Evolutionary conservation across 2,797 vertebrate species (phyloP).

Genomic region (Pseudochirops corinnae): DNA sequence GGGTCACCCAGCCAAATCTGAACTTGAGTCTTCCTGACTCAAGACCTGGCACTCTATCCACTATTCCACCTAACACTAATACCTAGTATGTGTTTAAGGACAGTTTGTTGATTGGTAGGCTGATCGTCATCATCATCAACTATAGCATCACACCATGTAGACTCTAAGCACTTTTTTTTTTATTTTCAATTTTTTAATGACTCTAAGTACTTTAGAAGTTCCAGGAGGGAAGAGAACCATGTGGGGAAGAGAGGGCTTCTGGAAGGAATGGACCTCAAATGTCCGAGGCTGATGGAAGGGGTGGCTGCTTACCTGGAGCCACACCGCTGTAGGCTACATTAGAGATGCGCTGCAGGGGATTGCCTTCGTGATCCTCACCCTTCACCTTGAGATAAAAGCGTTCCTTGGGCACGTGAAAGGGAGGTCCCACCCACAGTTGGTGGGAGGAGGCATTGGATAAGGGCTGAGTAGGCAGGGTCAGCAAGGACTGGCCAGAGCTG

Average conservation of each 20-base stretch:
- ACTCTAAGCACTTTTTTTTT: background rate
- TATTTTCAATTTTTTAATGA: background rate
- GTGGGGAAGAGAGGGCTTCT: background rate
- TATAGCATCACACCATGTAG: background rate
- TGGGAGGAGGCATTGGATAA: slow-evolving; percentile 86
- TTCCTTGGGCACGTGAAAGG: slow-evolving; percentile 89
- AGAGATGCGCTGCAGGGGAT: slow-evolving; percentile 93
- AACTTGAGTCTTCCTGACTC: background rate
- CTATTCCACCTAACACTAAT: background rate
- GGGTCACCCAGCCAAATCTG: background rate
- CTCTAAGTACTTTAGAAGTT: background rate
- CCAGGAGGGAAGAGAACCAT: background rate
- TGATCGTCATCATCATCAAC: background rate
- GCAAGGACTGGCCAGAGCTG: slow-evolving; percentile 89
- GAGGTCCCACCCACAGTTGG: slow-evolving; percentile 91
- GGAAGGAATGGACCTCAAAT: background rate
- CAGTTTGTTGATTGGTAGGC: background rate
- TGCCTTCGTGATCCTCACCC: slow-evolving; percentile 91
- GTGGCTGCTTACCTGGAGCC: slow-evolving; percentile 86
- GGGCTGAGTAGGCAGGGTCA: slow-evolving; percentile 84
- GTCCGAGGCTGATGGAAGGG: background rate
- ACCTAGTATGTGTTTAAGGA: background rate
- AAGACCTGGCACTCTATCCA: background rate
- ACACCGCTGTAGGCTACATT: slow-evolving; percentile 94
- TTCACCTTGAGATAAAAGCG: slow-evolving; percentile 94